A percentile compares a stretch with the other conserved stretches of the same genome.
Evolutionary conservation across 2,797 vertebrate genomes (phyloP).

Genomic region (Enteromius argenteus): DNA sequence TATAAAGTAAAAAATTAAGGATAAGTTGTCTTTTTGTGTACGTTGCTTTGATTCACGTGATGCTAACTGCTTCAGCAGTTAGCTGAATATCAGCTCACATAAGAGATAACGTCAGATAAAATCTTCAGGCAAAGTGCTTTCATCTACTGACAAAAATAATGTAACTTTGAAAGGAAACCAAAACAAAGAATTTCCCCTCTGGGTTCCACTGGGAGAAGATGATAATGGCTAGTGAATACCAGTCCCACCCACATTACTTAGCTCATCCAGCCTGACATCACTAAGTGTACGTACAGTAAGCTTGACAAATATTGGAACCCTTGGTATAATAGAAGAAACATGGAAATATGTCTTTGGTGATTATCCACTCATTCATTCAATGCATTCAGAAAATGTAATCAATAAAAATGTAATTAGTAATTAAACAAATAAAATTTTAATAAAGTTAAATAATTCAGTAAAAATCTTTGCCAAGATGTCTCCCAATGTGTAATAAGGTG

Average conservation of each 20-base stretch:
- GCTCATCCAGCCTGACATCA: background rate
- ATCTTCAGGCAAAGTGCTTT: background rate
- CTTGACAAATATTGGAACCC: background rate
- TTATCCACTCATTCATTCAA: background rate
- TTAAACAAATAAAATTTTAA: background rate
- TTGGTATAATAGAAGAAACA: background rate
- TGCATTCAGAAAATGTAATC: background rate
- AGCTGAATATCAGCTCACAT: background rate
- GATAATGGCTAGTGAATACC: constrained; percentile 43
- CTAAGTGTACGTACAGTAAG: background rate
- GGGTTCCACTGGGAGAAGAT: constrained; percentile 13
- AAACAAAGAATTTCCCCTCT: constrained; percentile 25
- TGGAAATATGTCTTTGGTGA: background rate
- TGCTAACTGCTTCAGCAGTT: background rate
- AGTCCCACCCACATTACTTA: background rate
- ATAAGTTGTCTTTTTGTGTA: background rate
- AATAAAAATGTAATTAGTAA: background rate
- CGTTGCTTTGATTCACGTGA: background rate
- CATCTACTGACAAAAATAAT: constrained; percentile 4
- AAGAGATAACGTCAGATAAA: background rate
- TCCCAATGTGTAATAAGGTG: background rate
- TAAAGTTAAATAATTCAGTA: background rate
- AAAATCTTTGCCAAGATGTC: background rate
- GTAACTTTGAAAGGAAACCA: background rate
- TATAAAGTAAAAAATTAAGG: background rate